These are phyloP conservation scores for Phoxinus phoxinus DNA, from an alignment of 2,113 vertebrate species.

Conservation along the genomic window DNA sequence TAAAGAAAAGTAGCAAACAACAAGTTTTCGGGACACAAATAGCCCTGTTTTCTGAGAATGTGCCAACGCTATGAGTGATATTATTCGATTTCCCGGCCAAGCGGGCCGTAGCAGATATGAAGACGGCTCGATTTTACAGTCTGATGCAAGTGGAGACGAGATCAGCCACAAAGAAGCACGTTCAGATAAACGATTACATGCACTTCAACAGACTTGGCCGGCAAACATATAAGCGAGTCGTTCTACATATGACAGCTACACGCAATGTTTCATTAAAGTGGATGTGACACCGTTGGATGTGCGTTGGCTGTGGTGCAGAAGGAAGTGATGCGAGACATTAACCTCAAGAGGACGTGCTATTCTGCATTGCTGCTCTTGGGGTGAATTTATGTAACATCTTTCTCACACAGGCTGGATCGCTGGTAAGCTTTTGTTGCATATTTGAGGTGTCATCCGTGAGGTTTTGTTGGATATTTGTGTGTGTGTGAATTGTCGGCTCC, in stretches of 20 bases:
- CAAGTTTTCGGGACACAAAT: background rate
- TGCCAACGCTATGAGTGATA: background rate
- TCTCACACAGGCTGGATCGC: background rate
- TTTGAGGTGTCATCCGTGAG: background rate
- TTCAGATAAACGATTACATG: background rate
- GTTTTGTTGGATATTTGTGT: constrained; percentile 1
- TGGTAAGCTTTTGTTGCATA: background rate
- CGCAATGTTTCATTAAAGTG: background rate
- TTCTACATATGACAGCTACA: background rate
- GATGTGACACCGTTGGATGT: constrained; percentile 23
- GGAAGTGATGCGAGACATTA: constrained; percentile 40
- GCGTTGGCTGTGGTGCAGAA: background rate
- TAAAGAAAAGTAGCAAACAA: background rate
- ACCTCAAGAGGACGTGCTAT: constrained; percentile 39
- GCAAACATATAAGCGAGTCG: background rate
- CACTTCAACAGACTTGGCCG: background rate
- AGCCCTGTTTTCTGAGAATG: background rate
- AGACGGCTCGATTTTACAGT: background rate
- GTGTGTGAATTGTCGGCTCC: constrained; percentile 23
- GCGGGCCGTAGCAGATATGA: background rate
- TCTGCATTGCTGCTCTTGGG: constrained; percentile 14
- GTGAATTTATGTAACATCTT: background rate
- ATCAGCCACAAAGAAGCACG: background rate
- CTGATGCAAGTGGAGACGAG: background rate
- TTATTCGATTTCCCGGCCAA: background rate